Evolutionary conservation across 2,888 invertebrate species (phyloP).

Genomic region (Caenorhabditis sp.): DNA sequence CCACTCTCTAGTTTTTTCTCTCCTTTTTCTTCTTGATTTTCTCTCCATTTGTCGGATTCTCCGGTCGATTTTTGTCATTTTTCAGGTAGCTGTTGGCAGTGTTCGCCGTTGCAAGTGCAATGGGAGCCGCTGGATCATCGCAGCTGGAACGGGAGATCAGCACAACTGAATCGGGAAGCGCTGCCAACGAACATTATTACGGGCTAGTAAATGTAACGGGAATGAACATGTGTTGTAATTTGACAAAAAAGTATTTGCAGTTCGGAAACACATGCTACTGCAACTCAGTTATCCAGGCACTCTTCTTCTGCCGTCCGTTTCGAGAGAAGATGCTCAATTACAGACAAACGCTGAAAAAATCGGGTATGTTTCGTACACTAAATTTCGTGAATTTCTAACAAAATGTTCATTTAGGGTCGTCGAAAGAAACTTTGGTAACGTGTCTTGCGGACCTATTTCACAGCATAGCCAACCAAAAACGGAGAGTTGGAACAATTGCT

Average conservation of each 20-base stretch:
- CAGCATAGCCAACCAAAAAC: constrained; percentile 99
- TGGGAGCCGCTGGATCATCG: constrained; percentile 99
- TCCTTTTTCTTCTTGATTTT: constrained; percentile 16
- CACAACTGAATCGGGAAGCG: constrained; percentile 94
- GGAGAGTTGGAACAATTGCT: constrained; percentile 98
- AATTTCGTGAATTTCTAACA: constrained; percentile 66
- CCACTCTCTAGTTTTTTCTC: constrained; percentile 1
- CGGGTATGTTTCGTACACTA: constrained; percentile 65
- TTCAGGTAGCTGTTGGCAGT: constrained; percentile 20
- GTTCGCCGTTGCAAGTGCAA: constrained; percentile 83
- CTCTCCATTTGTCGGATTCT: constrained; percentile 6
- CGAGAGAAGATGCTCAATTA: constrained; percentile 98
- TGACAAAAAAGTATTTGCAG: constrained; percentile 81
- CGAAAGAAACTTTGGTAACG: constrained; percentile 96
- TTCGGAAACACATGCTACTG: constrained; percentile 99
- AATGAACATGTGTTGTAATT: neutral
- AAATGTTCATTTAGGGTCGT: constrained; percentile 76
- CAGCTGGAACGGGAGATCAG: constrained; percentile 97
- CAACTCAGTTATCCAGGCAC: constrained; percentile 98
- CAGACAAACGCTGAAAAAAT: constrained; percentile 86
- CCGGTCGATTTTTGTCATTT: neutral
- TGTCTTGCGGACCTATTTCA: constrained; percentile 99
- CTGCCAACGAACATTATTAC: constrained; percentile 99
- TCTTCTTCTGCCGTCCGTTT: constrained; percentile 99
- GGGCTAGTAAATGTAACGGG: constrained; percentile 96